Base-by-base conservation (phyloP, 2,888 invertebrate genomes). In the Limnephilus marmoratus region DNA sequence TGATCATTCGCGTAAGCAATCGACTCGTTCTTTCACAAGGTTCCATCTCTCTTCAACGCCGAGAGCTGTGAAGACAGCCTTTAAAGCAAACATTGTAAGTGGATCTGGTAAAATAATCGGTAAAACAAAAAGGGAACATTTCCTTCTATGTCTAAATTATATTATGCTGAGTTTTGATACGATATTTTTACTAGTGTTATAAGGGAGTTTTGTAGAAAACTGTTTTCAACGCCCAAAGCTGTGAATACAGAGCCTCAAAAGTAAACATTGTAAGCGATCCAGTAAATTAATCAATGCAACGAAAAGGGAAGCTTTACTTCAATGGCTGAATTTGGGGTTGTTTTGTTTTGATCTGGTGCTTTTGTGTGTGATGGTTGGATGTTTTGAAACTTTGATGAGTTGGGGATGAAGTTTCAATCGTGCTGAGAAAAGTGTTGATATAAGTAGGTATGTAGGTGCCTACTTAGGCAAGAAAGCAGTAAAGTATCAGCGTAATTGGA, bases 391-490 rank as follows among this genome's bases (percentile, higher is more conserved):
- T 68, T 24, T n/a, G 68, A 68, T 68, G 0, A 68, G 0, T 37
- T 83, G 31, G 18, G 41, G 24, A 24, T 83, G 83, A 37, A 34
- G 18, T 37, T 83, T 83, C 83, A 83, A 83, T 83, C 37, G 41
- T 83, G 83, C 37, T 34, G 41, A 83, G 83, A 34, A 83, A 83
- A 83, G 41, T 34, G 41, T 83, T 83, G 34, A 34, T 34, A 83
- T 83, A 37, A 83, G 24, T n/a, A 68, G 68, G 68, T 49, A 13
- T 49, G 49, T 68, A 68, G 68, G 24, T 68, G 24, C 68, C 68
- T 68, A 68, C 68, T 68, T 68, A 68, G 68, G n/a, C 9, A 68
- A n/a, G 68, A 68, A 68, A 68, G 68, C 68, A 68, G 68, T 68
- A 7, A 68, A 68, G 68, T 68, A 68, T 68, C 68, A 7, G n/a